A percentile compares a stretch with the other conserved stretches of the same genome.
These are phyloP conservation scores for Tetranychus cinnabarinus DNA, from an alignment of 1,140 invertebrate genomes.

Conservation along the genomic window DNA sequence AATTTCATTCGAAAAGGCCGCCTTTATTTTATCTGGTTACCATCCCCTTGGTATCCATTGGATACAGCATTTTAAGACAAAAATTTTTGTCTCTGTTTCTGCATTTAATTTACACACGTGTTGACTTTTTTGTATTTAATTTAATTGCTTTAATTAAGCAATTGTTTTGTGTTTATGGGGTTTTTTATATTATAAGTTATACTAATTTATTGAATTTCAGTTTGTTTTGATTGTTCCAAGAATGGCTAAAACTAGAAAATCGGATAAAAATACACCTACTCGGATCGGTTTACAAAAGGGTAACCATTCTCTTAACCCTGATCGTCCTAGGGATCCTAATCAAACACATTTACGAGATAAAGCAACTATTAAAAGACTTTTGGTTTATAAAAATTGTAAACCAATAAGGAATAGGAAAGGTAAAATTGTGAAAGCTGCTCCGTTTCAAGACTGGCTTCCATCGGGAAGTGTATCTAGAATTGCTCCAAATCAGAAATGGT, in stretches of 20 bases:
- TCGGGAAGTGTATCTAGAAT: constrained; percentile 76
- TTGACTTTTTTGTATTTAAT: too few relatives aligned
- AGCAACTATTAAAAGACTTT: constrained; percentile 77
- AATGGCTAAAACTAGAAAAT: not conserved
- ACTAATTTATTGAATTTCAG: not conserved
- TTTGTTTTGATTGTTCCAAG: not conserved
- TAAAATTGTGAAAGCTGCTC: constrained; percentile 76
- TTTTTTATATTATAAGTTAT: not conserved
- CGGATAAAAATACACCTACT: not conserved
- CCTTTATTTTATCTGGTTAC: too few relatives aligned
- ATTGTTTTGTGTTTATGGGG: not conserved
- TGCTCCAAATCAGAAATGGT: constrained; percentile 95
- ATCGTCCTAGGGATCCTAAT: constrained; percentile 33
- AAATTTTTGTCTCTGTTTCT: too few relatives aligned
- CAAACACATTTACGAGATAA: constrained; percentile 49
- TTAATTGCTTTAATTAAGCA: too few relatives aligned
- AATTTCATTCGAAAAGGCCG: too few relatives aligned
- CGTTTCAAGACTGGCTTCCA: constrained; percentile 69
- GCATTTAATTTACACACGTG: too few relatives aligned
- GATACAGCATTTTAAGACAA: too few relatives aligned
- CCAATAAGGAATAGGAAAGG: constrained; percentile 69
- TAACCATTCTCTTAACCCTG: constrained; percentile 67
- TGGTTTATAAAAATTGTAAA: constrained; percentile 95
- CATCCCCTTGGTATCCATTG: too few relatives aligned
- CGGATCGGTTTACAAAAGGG: constrained; percentile 5